Evolutionary conservation across 2,888 invertebrate genomes (phyloP).

Genomic region (Phaedon cochleariae): DNA sequence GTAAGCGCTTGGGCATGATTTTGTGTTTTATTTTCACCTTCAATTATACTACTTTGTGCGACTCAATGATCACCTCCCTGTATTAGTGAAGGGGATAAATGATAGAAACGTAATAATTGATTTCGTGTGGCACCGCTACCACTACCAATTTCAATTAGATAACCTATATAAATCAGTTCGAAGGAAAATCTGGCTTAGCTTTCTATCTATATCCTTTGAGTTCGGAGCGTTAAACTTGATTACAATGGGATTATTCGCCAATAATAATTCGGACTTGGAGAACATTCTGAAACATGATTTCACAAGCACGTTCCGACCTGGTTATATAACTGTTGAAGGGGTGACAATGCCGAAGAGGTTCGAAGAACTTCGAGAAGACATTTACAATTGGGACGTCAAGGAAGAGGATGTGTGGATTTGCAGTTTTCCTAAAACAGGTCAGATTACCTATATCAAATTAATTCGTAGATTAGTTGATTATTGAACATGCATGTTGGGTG

Average conservation of each 20-base stretch:
- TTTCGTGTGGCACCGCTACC: neutral
- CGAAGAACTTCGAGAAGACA: slow-evolving; percentile 57
- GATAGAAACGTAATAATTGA: neutral
- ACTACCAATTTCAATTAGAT: neutral
- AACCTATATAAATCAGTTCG: neutral
- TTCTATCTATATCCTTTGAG: neutral
- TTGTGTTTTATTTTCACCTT: no score
- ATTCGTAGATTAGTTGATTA: no score
- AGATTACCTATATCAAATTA: slow-evolving; percentile 17
- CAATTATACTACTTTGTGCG: no score
- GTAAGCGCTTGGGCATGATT: no score
- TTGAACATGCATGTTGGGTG: no score
- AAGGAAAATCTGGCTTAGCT: neutral
- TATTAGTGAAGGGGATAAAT: neutral
- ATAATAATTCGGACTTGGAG: slow-evolving; percentile 38
- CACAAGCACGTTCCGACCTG: slow-evolving; percentile 49
- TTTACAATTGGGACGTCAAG: slow-evolving; percentile 62
- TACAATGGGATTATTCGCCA: slow-evolving; percentile 19
- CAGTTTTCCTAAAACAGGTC: slow-evolving; percentile 68
- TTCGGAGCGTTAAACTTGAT: neutral
- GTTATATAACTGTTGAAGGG: slow-evolving; percentile 54
- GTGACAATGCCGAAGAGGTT: slow-evolving; percentile 61
- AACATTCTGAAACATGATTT: slow-evolving; percentile 50
- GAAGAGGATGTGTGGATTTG: slow-evolving; percentile 67
- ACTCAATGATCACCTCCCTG: no score